phyloP scores from a whole-genome alignment of 1,140 invertebrate genomes.

The Pachypsylla venusta region DNA sequence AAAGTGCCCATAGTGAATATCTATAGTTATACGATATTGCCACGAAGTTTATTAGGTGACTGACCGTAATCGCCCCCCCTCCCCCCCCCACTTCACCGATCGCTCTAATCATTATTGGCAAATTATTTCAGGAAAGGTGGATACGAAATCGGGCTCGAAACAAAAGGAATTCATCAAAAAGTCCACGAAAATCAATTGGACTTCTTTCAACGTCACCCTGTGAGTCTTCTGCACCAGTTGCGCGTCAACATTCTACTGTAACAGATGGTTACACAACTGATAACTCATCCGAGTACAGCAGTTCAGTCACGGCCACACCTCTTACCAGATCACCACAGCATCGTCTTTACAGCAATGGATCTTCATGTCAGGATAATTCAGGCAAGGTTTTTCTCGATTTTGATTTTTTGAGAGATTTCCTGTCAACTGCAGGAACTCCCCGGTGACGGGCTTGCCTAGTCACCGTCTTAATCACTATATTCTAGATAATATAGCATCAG shows the following conservation, averaged over 20 bases:
- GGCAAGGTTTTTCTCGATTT: no score
- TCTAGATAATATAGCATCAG: no score
- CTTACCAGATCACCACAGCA: neutral
- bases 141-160: neutral
- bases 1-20: no score
- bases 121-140: slow-evolving; percentile 4
- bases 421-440: no score
- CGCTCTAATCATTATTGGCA: neutral
- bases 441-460: no score
- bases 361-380: neutral
- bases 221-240: neutral
- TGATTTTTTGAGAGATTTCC: no score
- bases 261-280: slow-evolving; percentile 6
- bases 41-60: no score
- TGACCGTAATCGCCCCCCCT: no score
- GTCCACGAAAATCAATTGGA: neutral
- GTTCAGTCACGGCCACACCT: neutral
- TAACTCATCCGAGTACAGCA: neutral
- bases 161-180: neutral
- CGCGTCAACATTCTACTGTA: neutral
- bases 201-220: neutral
- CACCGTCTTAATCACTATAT: no score
- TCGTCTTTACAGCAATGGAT: neutral
- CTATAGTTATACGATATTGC: no score
- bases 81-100: no score